Conservation (phyloP, 2,113 vertebrate species). For the Addax nasomaculatus region DNA sequence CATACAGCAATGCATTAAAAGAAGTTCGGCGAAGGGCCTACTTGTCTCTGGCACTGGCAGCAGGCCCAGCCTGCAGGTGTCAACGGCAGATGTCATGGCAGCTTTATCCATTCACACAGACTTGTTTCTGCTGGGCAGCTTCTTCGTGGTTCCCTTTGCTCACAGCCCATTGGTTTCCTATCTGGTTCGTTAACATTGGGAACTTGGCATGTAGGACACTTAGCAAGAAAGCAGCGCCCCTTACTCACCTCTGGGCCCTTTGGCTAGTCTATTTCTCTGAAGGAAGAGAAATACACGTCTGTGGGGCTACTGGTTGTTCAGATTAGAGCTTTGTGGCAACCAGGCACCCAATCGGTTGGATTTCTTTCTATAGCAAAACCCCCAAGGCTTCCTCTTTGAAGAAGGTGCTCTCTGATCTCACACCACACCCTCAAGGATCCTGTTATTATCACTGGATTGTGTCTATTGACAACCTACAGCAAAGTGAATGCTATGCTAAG, state of each 20-base stretch:
- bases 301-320: not conserved
- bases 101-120: not conserved
- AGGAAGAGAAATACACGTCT: not conserved
- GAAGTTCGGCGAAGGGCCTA: not conserved
- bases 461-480: not conserved
- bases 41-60: constrained; percentile 29
- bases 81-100: constrained; percentile 20
- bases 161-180: not conserved
- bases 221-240: not conserved
- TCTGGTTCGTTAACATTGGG: not conserved
- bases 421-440: not conserved
- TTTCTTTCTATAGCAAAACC: not conserved
- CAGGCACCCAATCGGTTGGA: not conserved
- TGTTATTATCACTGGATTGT: not conserved
- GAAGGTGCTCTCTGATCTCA: not conserved
- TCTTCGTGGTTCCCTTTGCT: constrained; percentile 26
- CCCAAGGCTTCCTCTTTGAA: not conserved
- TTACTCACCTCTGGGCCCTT: not conserved
- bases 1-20: not conserved
- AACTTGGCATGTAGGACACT: constrained; percentile 16
- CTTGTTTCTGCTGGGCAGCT: constrained; percentile 11
- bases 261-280: not conserved
- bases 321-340: not conserved
- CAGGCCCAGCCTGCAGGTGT: constrained; percentile 23
- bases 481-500: not conserved